Percentiles rank a stretch among this genome's conserved stretches.
phyloP scores from a whole-genome alignment of 2,888 invertebrate species.

The Hartigia nigra region DNA sequence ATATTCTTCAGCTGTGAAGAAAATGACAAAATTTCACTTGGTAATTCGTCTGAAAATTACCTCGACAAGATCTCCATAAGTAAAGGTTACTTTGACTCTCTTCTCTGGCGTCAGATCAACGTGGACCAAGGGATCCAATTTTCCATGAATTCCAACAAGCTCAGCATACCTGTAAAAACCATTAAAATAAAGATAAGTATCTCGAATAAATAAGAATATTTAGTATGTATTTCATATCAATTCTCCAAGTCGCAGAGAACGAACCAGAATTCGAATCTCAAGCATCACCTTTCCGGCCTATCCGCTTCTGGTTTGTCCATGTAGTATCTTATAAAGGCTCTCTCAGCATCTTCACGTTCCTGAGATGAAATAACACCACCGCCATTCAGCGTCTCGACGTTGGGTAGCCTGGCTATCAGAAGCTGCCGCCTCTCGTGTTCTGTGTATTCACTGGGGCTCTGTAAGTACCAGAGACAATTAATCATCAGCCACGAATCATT shows the following conservation, averaged over 20 bases:
- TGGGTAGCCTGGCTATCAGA: conserved; percentile 88
- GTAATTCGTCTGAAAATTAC: conserved; percentile 51
- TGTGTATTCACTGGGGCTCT: conserved; percentile 78
- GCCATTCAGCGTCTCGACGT: conserved; percentile 87
- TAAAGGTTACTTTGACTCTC: conserved; percentile 86
- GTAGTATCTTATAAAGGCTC: conserved; percentile 92
- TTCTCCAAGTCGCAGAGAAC: conserved; percentile 6
- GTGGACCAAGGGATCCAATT: conserved; percentile 89
- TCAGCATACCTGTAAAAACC: conserved; percentile 78
- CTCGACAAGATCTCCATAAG: conserved; percentile 81
- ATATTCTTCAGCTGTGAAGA: neutral
- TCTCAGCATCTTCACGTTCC: conserved; percentile 92
- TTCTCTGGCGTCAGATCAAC: conserved; percentile 89
- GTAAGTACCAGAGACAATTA: conserved; percentile 17
- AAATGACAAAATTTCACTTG: neutral
- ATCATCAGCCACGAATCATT: neutral
- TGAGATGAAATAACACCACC: conserved; percentile 85
- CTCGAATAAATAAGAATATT: conserved; percentile 35
- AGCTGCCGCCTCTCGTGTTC: conserved; percentile 90
- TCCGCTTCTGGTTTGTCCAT: conserved; percentile 89
- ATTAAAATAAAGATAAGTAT: conserved; percentile 31
- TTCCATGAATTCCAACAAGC: conserved; percentile 85
- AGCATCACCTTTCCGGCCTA: conserved; percentile 78
- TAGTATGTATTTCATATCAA: conserved; percentile 14
- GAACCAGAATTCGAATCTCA: neutral